phyloP scores from a whole-genome alignment of 2,888 invertebrate species.

The Rhagonycha fulva region DNA sequence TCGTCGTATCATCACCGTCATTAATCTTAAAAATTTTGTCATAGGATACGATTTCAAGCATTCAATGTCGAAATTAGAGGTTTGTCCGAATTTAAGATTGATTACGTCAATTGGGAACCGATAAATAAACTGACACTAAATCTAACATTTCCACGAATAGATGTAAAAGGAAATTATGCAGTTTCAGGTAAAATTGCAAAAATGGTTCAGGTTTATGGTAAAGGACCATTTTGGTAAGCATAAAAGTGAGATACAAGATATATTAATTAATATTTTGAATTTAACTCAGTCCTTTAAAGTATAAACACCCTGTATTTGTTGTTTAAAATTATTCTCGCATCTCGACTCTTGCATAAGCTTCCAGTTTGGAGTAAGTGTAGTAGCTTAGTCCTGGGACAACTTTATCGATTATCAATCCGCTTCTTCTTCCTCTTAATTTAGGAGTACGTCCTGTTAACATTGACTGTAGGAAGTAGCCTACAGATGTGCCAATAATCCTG shows the following conservation, averaged over 20 bases:
- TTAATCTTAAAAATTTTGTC: constrained; percentile 13
- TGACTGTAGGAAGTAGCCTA: too few species aligned
- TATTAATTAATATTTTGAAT: not conserved
- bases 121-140: constrained; percentile 49
- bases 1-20: not conserved
- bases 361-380: too few species aligned
- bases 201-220: constrained; percentile 48
- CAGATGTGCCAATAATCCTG: too few species aligned
- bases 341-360: too few species aligned
- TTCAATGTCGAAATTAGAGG: constrained; percentile 49
- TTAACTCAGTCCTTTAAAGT: not conserved
- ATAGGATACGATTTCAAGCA: constrained; percentile 49
- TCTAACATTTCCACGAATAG: constrained; percentile 50
- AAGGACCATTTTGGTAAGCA: constrained; percentile 53
- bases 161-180: constrained; percentile 50
- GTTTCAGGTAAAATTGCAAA: constrained; percentile 50
- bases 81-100: constrained; percentile 51
- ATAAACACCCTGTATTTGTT: not conserved
- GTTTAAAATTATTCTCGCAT: too few species aligned
- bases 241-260: not conserved
- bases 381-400: too few species aligned
- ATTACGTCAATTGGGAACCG: constrained; percentile 48
- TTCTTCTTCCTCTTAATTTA: too few species aligned
- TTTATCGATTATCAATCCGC: too few species aligned
- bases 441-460: too few species aligned